Base-by-base conservation (phyloP, 92 coral and sea anemone species). In the Zoanthus gigantus region DNA sequence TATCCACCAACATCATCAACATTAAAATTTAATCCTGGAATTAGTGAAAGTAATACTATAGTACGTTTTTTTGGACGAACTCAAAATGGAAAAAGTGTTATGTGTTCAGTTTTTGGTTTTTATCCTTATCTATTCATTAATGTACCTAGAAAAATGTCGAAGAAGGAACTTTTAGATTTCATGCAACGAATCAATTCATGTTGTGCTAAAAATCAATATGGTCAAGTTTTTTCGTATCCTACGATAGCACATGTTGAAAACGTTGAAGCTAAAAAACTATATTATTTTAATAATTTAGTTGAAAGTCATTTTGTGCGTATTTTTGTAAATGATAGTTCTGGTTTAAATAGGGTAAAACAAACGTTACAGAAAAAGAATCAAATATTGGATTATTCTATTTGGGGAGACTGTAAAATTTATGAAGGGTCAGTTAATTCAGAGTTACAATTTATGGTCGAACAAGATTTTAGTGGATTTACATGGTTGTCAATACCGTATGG, bases 141-240 rank as follows among this genome's bases (percentile, higher is more conserved):
- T n/a, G 73, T 68, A 12, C 73, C 73, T 18, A 68, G 73, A 18
- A 12, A n/a, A n/a, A 68, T 68, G 73, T 68, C 73, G 5, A 34
- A 68, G 44, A 68, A n/a, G 14, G 73, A 68, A 18, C 34, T 68
- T 4, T 28, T 6, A 11, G 73, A 68, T 68, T 68, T 68, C 34
- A 68, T n/a, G 73, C 34, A 6, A n/a, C 73, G 73, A 11, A n/a
- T n/a, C 34, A 68, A 68, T n/a, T n/a, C 73, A n/a, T 2, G 9
- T n/a, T 68, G 73, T 32, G 44, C 34, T 34, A 68, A 68, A n/a
- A 12, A 68, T 23, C 15, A n/a, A 7, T 18, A 18, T 34, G 12
- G 13, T 6, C 2, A 18, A 0, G 2, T n/a, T 14, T 18, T 68
- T 18, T n/a, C 34, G 14, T 6, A n/a, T 68, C 73, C 32, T 68